Evolutionary conservation across 2,113 vertebrate species (phyloP).

Genomic region (Parus major): DNA sequence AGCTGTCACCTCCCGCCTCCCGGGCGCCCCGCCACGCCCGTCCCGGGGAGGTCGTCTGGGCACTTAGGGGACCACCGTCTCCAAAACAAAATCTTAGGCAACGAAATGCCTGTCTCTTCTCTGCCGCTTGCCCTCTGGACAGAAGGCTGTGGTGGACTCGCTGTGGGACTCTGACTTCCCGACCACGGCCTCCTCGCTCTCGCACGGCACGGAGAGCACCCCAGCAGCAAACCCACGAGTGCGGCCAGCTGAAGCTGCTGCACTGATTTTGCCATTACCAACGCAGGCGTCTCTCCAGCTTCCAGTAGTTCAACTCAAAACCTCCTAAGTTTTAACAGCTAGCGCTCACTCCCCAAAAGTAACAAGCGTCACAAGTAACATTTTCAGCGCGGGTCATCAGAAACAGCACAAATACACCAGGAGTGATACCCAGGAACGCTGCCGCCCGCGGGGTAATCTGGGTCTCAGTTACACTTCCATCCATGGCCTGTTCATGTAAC

Average conservation of each 20-base stretch:
- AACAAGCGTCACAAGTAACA: too few relatives aligned
- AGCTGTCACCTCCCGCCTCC: background rate
- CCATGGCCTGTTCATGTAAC: rapidly evolving
- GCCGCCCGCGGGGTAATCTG: rapidly evolving
- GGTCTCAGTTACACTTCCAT: background rate
- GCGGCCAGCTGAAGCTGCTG: rapidly evolving
- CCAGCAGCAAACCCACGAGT: rapidly evolving
- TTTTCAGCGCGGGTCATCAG: too few relatives aligned
- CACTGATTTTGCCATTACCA: rapidly evolving
- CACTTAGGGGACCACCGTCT: background rate
- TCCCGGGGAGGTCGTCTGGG: too few relatives aligned
- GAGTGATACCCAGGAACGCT: rapidly evolving
- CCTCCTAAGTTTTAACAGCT: rapidly evolving
- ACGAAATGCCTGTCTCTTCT: rapidly evolving
- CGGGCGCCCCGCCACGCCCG: background rate
- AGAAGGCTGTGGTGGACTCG: rapidly evolving
- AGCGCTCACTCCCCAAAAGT: rapidly evolving
- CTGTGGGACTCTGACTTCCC: rapidly evolving
- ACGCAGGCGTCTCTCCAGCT: rapidly evolving
- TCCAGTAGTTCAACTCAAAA: rapidly evolving
- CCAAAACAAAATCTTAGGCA: background rate
- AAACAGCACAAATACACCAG: background rate
- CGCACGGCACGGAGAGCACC: rapidly evolving
- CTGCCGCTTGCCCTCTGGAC: rapidly evolving
- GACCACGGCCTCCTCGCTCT: rapidly evolving